Conservation (phyloP, 2,113 vertebrate genomes). For the Nycticorax nycticorax region DNA sequence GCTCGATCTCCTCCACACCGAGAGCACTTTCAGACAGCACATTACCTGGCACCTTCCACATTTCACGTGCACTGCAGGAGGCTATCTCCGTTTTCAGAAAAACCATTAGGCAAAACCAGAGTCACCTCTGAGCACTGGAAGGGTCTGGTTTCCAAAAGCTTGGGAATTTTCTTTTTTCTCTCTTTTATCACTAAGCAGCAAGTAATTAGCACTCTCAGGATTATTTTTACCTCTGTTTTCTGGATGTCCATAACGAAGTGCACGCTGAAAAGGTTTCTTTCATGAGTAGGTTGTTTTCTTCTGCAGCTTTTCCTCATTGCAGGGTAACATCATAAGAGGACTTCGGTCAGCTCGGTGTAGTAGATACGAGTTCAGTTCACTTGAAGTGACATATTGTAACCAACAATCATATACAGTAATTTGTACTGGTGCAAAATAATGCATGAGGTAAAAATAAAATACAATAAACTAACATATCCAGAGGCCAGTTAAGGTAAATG, state of each 20-base stretch:
- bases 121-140: neutral
- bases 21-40: accelerated
- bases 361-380: neutral
- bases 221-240: neutral
- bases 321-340: neutral
- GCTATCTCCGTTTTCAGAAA: neutral
- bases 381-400: neutral
- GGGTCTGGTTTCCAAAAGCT: neutral
- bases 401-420: neutral
- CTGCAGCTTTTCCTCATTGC: neutral
- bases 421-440: neutral
- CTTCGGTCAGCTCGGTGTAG: neutral
- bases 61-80: neutral
- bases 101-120: neutral
- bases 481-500: neutral
- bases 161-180: neutral
- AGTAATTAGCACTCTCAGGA: neutral
- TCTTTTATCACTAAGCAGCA: neutral
- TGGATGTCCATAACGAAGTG: neutral
- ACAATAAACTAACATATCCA: neutral
- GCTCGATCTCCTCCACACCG: neutral
- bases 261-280: neutral
- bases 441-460: neutral
- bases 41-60: neutral
- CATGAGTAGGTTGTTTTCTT: neutral